Evolutionary conservation across 2,113 vertebrate species (phyloP), one percentile per base, ranked within the genome.

Genomic region (Piliocolobus tephrosceles): DNA sequence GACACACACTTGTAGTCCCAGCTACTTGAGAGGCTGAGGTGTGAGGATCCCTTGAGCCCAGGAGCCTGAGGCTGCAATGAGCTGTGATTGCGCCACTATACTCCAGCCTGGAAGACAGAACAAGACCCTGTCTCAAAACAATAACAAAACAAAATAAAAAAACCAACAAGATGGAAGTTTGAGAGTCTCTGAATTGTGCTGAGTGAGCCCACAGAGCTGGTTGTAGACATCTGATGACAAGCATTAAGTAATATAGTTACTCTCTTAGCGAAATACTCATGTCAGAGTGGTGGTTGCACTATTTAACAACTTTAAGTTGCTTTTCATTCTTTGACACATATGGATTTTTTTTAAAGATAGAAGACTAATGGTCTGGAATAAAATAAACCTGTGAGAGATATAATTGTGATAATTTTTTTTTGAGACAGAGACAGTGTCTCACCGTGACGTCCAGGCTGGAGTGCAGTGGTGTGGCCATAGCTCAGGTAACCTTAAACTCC

Each of bases 351-450:
- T 57, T 22, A 30, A 85, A 92, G 87, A 80, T 20, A 43, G 58
- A 92, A 86, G 55, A 52, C 9, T 79, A 82, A 50, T 90, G 5
- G 68, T 45, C 64, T 78, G 82, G 27, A 96, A 90, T 96, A 78
- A 95, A 92, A 90, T 40, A 84, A 84, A 68, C 81, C 84, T 73
- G 10, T 90, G 64, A 91, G n/a, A 95, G 92, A 89, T 45, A 27
- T 55, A 88, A 55, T 90, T 6, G 11, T 70, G 43, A 10, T 66
- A 30, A 61, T 27, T 27, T 61, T 61, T 58, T 61, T 61, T 58
- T 64, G 61, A 64, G 12, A 64, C 27, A 32, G 61, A 32, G 61
- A 64, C 27, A 3, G 61, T 27, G 61, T 64, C 61, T 64, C 12
- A 64, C 61, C 13, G 12, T 64, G 61, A 64, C 27, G 6, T 64